phyloP scores from a whole-genome alignment of 2,797 vertebrate species.

The Stomatorhinus walkeri region DNA sequence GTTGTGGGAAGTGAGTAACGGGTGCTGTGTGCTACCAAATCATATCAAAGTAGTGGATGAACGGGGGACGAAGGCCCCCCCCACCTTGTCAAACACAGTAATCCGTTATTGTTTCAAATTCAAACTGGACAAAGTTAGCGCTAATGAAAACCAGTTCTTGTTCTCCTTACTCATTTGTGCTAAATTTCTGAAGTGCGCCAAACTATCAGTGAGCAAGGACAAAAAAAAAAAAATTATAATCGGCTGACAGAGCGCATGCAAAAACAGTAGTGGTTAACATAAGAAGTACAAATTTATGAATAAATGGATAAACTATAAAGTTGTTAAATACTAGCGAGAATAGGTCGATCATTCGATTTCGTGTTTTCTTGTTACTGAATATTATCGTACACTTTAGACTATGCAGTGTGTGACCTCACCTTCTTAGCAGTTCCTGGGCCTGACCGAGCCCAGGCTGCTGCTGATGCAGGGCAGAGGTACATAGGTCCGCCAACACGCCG shows the following conservation, averaged over 20 bases:
- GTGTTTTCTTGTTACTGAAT: neutral
- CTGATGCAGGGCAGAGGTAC: slow-evolving; percentile 49
- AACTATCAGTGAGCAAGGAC: neutral
- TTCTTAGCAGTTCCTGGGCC: slow-evolving; percentile 51
- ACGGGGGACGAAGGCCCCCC: neutral
- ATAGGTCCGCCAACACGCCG: slow-evolving; percentile 44
- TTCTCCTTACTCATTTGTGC: neutral
- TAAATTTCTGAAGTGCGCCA: neutral
- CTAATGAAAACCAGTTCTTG: neutral
- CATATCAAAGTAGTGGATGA: neutral
- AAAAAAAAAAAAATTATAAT: neutral
- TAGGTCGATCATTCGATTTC: neutral
- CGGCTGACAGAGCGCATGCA: neutral
- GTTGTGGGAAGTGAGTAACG: neutral
- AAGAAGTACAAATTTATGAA: neutral
- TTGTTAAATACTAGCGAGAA: neutral
- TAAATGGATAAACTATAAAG: neutral
- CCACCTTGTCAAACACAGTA: neutral
- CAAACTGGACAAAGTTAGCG: neutral
- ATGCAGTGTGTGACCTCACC: slow-evolving; percentile 37
- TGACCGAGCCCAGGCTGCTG: slow-evolving; percentile 37
- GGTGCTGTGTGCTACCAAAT: neutral
- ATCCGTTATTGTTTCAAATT: neutral
- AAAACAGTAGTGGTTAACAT: neutral
- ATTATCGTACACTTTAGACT: neutral